phyloP scores from a whole-genome alignment of 2,113 vertebrate genomes.

The Ochotona curzoniae region DNA sequence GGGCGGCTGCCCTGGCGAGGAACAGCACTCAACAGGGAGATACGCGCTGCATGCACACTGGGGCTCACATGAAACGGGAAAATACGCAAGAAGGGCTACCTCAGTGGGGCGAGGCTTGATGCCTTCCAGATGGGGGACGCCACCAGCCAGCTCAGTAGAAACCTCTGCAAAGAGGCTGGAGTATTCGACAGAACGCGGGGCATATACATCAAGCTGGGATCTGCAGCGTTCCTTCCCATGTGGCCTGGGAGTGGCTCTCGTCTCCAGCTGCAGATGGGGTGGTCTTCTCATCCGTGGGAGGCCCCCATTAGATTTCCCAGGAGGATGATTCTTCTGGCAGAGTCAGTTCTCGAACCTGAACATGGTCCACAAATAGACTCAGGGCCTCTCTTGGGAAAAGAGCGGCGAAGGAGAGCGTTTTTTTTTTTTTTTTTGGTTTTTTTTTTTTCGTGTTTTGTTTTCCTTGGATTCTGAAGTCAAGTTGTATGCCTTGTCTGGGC shows the following conservation, averaged over 20 bases:
- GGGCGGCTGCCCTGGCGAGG: conserved; percentile 61
- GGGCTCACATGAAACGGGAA: conserved; percentile 76
- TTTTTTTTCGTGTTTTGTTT: not conserved
- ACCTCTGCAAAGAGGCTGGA: conserved; percentile 72
- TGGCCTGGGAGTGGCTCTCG: conserved; percentile 74
- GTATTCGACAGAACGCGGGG: conserved; percentile 76
- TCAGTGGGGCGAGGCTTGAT: conserved; percentile 82
- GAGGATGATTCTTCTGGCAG: conserved; percentile 75
- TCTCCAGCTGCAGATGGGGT: conserved; percentile 78
- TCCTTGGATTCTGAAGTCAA: not conserved
- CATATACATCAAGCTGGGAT: conserved; percentile 72
- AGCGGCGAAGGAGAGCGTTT: conserved; percentile 21
- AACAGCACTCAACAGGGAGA: conserved; percentile 74
- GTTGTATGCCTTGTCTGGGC: not conserved
- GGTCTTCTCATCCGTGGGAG: conserved; percentile 80
- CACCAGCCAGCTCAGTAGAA: conserved; percentile 80
- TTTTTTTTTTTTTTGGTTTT: conserved; percentile 12
- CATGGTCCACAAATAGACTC: conserved; percentile 65
- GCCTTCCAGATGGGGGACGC: conserved; percentile 80
- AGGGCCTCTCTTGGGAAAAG: conserved; percentile 44
- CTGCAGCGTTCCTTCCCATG: conserved; percentile 67
- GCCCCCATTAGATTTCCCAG: conserved; percentile 73
- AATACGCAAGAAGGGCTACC: conserved; percentile 79
- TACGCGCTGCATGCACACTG: conserved; percentile 66
- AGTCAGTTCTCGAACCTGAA: conserved; percentile 67